A percentile compares a stretch with the other conserved stretches of the same genome.
phyloP scores from a whole-genome alignment of 2,113 vertebrate genomes.

The Crocuta crocuta region DNA sequence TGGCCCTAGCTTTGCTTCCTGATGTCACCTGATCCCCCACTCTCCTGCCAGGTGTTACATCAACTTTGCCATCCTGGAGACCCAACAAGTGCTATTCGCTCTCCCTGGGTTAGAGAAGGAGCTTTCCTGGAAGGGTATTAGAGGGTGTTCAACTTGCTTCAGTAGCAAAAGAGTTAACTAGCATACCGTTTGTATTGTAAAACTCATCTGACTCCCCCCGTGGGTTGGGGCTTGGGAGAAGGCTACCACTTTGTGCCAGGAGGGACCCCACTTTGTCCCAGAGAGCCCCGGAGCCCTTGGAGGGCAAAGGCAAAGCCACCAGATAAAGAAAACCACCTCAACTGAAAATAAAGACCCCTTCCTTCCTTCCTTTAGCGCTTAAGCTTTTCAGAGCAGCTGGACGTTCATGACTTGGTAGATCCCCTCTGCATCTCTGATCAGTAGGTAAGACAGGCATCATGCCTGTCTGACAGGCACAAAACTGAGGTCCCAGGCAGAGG shows the following conservation, averaged over 20 bases:
- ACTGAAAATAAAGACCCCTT: neutral
- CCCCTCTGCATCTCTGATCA: neutral
- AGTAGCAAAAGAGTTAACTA: neutral
- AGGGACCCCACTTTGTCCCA: neutral
- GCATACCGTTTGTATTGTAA: neutral
- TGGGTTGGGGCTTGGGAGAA: neutral
- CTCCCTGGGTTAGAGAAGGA: neutral
- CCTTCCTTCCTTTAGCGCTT: neutral
- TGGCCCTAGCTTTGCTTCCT: neutral
- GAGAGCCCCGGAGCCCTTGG: neutral
- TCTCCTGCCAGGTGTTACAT: neutral
- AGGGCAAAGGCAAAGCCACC: neutral
- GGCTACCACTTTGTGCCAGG: neutral
- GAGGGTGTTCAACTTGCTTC: neutral
- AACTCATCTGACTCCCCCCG: neutral
- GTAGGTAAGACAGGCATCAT: rapidly evolving
- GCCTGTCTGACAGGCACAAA: neutral
- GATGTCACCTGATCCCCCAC: rapidly evolving
- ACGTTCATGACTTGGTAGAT: too few relatives aligned
- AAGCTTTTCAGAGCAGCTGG: neutral
- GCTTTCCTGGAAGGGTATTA: neutral
- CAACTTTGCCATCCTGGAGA: neutral
- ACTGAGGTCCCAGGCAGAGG: neutral
- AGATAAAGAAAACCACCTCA: neutral
- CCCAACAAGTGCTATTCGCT: rapidly evolving